Percentiles rank a stretch among this genome's conserved stretches.
These are phyloP conservation scores for Cyclina sinensis DNA, from an alignment of 1,140 invertebrate genomes.

Conservation along the genomic window DNA sequence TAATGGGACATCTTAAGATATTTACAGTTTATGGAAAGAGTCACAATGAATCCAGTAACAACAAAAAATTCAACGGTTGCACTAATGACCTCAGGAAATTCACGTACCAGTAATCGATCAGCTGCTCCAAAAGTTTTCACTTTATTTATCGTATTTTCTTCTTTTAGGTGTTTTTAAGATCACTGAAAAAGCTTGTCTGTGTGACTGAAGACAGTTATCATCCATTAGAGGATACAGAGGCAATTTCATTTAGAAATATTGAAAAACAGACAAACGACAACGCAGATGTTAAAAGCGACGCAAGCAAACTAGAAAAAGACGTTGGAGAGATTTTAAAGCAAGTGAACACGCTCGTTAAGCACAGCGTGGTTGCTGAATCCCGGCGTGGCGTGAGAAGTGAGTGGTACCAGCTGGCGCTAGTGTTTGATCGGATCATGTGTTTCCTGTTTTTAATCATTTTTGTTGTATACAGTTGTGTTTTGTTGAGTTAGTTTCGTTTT, in stretches of 20 bases:
- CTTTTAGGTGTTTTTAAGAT: conserved; percentile 63
- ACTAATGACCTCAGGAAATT: no score
- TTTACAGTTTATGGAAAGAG: no score
- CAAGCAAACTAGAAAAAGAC: conserved; percentile 55
- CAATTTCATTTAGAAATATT: conserved; percentile 30
- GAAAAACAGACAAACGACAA: conserved; percentile 6
- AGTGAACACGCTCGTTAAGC: conserved; percentile 17
- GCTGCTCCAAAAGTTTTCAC: no score
- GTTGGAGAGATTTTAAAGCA: conserved; percentile 53
- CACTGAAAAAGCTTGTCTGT: conserved; percentile 54
- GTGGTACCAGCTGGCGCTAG: conserved; percentile 73
- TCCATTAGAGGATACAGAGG: conserved; percentile 56
- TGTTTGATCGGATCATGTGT: conserved; percentile 65
- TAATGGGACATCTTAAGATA: no score
- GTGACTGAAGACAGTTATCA: conserved; percentile 47
- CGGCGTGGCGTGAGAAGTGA: conserved; percentile 40
- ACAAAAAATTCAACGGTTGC: no score
- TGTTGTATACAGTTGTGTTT: conserved; percentile 17
- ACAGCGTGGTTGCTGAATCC: neutral
- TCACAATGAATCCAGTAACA: no score
- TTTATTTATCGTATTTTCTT: no score
- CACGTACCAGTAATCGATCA: no score
- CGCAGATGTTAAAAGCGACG: neutral
- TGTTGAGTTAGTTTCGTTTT: conserved; percentile 15
- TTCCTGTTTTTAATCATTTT: conserved; percentile 45